phyloP scores from a whole-genome alignment of 2,797 vertebrate genomes.

The Oreonectes daqikongensis region DNA sequence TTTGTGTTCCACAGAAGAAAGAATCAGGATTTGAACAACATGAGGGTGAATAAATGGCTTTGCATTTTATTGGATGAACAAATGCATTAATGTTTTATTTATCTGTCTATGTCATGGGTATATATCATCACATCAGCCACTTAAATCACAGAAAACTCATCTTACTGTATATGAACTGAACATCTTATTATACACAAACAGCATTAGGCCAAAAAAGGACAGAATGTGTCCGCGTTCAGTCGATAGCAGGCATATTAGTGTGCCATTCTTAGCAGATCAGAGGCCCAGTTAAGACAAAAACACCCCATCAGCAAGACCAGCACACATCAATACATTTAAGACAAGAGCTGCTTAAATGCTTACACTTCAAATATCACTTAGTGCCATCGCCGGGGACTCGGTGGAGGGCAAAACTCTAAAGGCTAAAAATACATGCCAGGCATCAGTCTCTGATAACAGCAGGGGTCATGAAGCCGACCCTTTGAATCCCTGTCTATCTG shows the following conservation, averaged over 20 bases:
- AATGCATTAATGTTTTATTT: too few relatives aligned
- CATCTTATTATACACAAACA: constrained; percentile 4
- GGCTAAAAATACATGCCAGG: constrained; percentile 47
- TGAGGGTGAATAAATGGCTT: too few relatives aligned
- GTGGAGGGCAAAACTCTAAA: constrained; percentile 27
- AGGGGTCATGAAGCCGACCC: constrained; percentile 25
- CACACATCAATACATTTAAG: constrained; percentile 38
- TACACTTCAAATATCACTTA: constrained; percentile 42
- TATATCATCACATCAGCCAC: too few relatives aligned
- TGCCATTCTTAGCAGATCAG: constrained; percentile 36
- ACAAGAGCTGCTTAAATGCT: constrained; percentile 37
- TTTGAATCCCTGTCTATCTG: constrained; percentile 25
- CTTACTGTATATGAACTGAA: background rate
- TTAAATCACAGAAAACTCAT: background rate
- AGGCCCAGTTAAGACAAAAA: constrained; percentile 33
- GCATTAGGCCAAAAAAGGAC: constrained; percentile 16
- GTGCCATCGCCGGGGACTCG: constrained; percentile 11
- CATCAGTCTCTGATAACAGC: constrained; percentile 38
- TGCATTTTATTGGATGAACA: too few relatives aligned
- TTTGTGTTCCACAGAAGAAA: too few relatives aligned
- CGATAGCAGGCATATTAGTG: constrained; percentile 34
- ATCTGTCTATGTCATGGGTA: too few relatives aligned
- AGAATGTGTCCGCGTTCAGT: background rate
- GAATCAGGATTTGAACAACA: too few relatives aligned
- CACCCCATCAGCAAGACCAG: constrained; percentile 26